phyloP scores from a whole-genome alignment of 1,140 invertebrate species.

The Centruroides vittatus region DNA sequence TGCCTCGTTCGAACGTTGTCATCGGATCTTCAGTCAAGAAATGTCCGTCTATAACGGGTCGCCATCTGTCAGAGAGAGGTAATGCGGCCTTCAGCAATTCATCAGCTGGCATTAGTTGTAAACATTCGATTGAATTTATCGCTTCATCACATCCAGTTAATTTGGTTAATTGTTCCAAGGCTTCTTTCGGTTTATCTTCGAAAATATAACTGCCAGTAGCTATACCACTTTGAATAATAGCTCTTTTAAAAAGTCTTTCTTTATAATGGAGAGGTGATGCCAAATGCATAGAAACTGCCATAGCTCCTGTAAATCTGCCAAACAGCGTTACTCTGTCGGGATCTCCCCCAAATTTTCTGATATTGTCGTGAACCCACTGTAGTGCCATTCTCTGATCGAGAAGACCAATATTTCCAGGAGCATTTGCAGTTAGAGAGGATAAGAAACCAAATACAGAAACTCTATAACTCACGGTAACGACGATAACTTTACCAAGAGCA shows the following conservation, averaged over 20 bases:
- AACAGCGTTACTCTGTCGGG: constrained; percentile 70
- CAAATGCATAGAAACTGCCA: constrained; percentile 20
- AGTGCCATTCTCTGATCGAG: constrained; percentile 79
- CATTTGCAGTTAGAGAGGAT: constrained; percentile 48
- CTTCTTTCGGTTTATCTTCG: constrained; percentile 14
- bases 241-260: constrained; percentile 15
- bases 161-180: not conserved
- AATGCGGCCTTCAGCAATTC: constrained; percentile 4
- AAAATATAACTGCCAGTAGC: constrained; percentile 18
- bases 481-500: constrained; percentile 22
- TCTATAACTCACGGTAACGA: constrained; percentile 29
- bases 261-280: constrained; percentile 14
- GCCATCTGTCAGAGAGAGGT: constrained; percentile 3
- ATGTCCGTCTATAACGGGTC: constrained; percentile 15
- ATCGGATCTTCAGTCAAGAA: constrained; percentile 15
- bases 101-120: constrained; percentile 7
- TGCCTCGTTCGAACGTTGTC: not conserved
- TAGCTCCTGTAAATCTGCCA: constrained; percentile 37
- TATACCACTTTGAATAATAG: constrained; percentile 21
- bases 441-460: constrained; percentile 67
- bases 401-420: constrained; percentile 79
- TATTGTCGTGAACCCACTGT: constrained; percentile 72
- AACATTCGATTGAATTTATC: constrained; percentile 7
- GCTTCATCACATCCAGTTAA: not conserved
- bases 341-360: constrained; percentile 74